Evolutionary conservation across 2,113 vertebrate genomes (phyloP).

Genomic region (Andinoacara biseriatus): DNA sequence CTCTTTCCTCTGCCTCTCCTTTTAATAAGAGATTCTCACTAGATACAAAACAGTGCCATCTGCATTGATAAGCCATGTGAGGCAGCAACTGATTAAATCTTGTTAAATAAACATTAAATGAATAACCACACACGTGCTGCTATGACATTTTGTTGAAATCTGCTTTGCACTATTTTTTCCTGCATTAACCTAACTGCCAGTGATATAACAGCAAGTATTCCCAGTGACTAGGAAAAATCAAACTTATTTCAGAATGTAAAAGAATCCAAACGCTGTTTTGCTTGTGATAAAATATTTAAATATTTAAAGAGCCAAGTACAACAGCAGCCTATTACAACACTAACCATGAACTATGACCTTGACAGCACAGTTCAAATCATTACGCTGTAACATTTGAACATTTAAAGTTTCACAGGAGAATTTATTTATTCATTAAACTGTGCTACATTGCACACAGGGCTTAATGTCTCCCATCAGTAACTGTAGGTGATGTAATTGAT

Average conservation of each 20-base stretch:
- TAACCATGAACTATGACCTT: not conserved
- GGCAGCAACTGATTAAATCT: not conserved
- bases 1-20: too few relatives aligned
- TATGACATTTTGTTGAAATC: not conserved
- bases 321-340: not conserved
- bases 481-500: not conserved
- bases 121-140: not conserved
- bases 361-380: not conserved
- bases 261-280: not conserved
- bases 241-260: not conserved
- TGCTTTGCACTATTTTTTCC: not conserved
- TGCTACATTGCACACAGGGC: fast-evolving
- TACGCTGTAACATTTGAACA: not conserved
- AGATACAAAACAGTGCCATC: not conserved
- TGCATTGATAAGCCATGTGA: not conserved
- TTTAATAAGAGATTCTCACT: not conserved
- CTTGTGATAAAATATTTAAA: not conserved
- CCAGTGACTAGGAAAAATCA: not conserved
- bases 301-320: not conserved
- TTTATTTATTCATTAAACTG: too few relatives aligned
- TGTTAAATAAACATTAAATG: not conserved
- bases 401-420: not conserved
- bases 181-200: not conserved
- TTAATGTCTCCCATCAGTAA: not conserved
- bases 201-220: not conserved